phyloP scores from a whole-genome alignment of 2,888 invertebrate genomes.

The Sarcophaga carnaria region DNA sequence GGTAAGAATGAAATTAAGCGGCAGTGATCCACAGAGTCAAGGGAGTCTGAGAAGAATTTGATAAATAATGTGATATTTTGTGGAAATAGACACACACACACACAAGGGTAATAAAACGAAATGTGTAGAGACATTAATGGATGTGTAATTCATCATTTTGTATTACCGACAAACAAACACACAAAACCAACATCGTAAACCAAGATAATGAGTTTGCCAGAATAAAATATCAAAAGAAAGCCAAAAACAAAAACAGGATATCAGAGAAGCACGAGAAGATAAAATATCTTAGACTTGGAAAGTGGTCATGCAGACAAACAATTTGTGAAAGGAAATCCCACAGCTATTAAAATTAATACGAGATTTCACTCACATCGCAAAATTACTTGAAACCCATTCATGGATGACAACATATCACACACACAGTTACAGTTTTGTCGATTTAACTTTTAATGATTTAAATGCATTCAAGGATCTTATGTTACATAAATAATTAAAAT shows the following conservation, averaged over 20 bases:
- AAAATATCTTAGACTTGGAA: too few species aligned
- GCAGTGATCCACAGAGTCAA: not conserved
- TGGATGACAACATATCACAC: too few species aligned
- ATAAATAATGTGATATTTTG: not conserved
- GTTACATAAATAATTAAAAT: too few species aligned
- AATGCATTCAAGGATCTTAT: too few species aligned
- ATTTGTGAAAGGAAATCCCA: not conserved
- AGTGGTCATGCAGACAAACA: not conserved
- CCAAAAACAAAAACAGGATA: not conserved
- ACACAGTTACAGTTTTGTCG: too few species aligned
- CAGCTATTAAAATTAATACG: not conserved
- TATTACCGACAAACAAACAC: not conserved
- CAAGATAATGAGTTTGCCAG: not conserved
- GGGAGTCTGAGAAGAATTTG: not conserved
- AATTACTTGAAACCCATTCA: too few species aligned
- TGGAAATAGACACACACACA: not conserved
- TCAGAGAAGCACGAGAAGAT: not conserved
- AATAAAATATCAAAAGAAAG: not conserved
- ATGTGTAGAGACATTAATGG: conserved; percentile 26
- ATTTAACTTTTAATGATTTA: too few species aligned
- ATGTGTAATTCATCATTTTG: conserved; percentile 29
- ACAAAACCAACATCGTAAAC: not conserved
- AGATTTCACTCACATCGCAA: not conserved
- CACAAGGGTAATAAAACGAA: conserved; percentile 10
- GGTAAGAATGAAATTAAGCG: not conserved